Evolutionary conservation across 1,140 invertebrate genomes (phyloP).

Genomic region (Bombus affinis): DNA sequence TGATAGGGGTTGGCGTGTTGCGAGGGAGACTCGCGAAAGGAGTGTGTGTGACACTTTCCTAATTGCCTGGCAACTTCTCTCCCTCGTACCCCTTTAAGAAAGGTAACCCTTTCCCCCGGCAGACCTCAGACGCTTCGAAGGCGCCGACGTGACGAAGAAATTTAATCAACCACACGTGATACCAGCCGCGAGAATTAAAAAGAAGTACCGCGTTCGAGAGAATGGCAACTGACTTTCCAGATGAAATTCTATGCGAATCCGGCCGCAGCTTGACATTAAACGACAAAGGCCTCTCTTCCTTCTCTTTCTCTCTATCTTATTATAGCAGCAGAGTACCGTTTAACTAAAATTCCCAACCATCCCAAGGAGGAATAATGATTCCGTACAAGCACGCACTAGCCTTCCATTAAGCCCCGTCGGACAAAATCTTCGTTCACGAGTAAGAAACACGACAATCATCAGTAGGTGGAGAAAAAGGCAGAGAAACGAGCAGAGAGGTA

Average conservation of each 20-base stretch:
- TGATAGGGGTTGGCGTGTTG: constrained; percentile 65
- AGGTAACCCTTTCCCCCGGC: constrained; percentile 53
- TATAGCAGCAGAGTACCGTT: constrained; percentile 32
- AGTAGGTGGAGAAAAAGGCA: constrained; percentile 55
- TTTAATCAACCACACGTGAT: constrained; percentile 25
- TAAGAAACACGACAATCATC: constrained; percentile 54
- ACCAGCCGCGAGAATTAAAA: neutral
- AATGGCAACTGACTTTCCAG: neutral
- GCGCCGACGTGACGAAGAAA: constrained; percentile 30
- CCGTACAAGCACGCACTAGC: constrained; percentile 60
- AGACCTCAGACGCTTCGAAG: constrained; percentile 47
- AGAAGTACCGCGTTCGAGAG: neutral
- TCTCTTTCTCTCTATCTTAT: neutral
- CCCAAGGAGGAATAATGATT: constrained; percentile 50
- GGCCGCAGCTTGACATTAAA: neutral
- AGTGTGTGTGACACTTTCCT: constrained; percentile 73
- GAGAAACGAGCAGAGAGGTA: constrained; percentile 47
- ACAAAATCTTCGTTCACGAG: constrained; percentile 36
- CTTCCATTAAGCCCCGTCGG: constrained; percentile 58
- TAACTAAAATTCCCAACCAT: constrained; percentile 58
- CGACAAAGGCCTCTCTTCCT: neutral
- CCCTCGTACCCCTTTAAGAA: constrained; percentile 63
- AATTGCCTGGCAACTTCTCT: constrained; percentile 68
- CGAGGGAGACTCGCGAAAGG: constrained; percentile 66
- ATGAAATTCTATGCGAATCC: constrained; percentile 7